phyloP scores from a whole-genome alignment of 2,113 vertebrate species.

The Megaceryle maxima region DNA sequence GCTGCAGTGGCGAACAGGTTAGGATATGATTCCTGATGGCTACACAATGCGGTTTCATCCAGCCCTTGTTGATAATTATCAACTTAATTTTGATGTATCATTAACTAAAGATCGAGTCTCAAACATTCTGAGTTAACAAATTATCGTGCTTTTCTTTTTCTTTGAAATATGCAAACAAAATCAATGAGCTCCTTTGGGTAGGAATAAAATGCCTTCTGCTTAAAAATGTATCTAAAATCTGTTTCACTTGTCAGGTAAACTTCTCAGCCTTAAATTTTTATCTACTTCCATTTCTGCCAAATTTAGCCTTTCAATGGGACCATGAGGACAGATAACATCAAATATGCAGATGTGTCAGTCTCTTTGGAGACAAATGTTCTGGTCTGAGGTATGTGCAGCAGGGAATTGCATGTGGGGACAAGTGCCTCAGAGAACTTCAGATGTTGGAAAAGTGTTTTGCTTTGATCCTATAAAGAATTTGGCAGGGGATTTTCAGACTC shows the following conservation, averaged over 20 bases:
- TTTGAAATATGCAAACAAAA: background rate
- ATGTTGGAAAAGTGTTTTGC: background rate
- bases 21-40: background rate
- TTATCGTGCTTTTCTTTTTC: background rate
- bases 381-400: background rate
- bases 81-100: background rate
- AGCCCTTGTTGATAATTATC: background rate
- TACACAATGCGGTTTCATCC: background rate
- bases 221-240: background rate
- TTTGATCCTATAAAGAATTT: conserved; percentile 24
- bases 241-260: background rate
- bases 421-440: background rate
- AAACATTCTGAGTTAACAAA: background rate
- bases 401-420: background rate
- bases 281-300: background rate
- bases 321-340: background rate
- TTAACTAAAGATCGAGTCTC: background rate
- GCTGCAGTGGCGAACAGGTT: background rate
- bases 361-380: conserved; percentile 9
- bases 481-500: conserved; percentile 22
- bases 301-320: background rate
- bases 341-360: background rate
- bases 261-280: background rate
- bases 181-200: background rate
- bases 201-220: background rate